Percentiles rank a stretch among this genome's conserved stretches.
Conservation (phyloP, 2,888 invertebrate genomes). For the Rambutsinella grinnellia region DNA sequence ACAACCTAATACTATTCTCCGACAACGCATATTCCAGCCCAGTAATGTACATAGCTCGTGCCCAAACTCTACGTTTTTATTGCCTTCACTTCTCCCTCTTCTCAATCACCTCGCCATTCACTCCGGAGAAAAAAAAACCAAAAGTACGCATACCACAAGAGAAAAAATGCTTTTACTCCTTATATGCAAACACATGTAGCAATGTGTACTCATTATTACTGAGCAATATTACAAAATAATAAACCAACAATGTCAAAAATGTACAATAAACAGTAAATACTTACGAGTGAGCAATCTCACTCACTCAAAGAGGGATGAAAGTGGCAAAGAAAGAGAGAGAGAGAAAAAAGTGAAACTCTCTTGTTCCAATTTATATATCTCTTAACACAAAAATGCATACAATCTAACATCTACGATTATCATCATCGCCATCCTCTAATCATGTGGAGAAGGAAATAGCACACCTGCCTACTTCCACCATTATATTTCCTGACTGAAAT, state of each 20-base stretch:
- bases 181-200: background rate
- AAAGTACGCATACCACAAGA: background rate
- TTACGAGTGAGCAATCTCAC: background rate
- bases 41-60: conserved; percentile 2
- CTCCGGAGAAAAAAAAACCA: background rate
- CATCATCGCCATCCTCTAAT: background rate
- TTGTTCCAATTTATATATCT: background rate
- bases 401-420: conserved; percentile 1
- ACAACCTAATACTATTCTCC: background rate
- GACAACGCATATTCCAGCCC: background rate
- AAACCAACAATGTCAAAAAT: background rate
- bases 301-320: background rate
- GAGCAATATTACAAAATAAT: background rate
- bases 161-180: background rate
- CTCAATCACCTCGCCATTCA: conserved; percentile 1
- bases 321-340: no score
- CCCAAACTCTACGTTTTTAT: conserved; percentile 18
- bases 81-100: conserved; percentile 6
- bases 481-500: background rate
- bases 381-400: background rate
- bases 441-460: conserved; percentile 12
- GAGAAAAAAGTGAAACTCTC: no score
- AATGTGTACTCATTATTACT: background rate
- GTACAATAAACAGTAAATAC: background rate
- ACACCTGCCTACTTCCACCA: conserved; percentile 23